Conservation (phyloP, 2,797 vertebrate species). For the Garrulus glandarius region DNA sequence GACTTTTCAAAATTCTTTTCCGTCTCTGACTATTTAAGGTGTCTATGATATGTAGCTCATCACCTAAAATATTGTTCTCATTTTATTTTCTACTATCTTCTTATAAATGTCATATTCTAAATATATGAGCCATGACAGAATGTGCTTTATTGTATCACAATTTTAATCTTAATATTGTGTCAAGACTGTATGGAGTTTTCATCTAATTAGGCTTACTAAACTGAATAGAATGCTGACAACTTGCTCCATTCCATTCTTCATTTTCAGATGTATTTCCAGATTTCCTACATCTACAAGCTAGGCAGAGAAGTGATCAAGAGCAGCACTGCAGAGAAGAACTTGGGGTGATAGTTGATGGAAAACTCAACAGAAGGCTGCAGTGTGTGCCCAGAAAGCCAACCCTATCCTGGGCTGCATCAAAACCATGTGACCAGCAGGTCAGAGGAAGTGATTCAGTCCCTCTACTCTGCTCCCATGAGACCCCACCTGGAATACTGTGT, state of each 20-base stretch:
- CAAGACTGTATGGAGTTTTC: background rate
- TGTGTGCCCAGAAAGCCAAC: background rate
- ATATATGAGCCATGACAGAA: background rate
- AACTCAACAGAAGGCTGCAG: background rate
- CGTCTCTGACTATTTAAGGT: background rate
- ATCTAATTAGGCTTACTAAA: background rate
- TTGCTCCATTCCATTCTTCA: background rate
- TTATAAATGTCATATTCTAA: background rate
- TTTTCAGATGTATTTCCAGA: background rate
- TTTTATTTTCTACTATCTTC: background rate
- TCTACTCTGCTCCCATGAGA: background rate
- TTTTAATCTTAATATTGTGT: background rate
- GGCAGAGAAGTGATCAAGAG: background rate
- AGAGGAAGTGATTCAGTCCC: background rate
- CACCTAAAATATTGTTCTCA: background rate
- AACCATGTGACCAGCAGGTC: background rate
- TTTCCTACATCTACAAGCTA: background rate
- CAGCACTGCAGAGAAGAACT: background rate
- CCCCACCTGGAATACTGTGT: too few species aligned
- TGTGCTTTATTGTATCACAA: background rate
- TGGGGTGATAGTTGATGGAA: background rate
- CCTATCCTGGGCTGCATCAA: background rate
- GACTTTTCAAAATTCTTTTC: background rate
- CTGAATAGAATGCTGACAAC: background rate
- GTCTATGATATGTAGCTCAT: background rate